A percentile compares a stretch with the other conserved stretches of the same genome.
Evolutionary conservation across 2,888 invertebrate species (phyloP).

Genomic region (Lycaena phlaeas): DNA sequence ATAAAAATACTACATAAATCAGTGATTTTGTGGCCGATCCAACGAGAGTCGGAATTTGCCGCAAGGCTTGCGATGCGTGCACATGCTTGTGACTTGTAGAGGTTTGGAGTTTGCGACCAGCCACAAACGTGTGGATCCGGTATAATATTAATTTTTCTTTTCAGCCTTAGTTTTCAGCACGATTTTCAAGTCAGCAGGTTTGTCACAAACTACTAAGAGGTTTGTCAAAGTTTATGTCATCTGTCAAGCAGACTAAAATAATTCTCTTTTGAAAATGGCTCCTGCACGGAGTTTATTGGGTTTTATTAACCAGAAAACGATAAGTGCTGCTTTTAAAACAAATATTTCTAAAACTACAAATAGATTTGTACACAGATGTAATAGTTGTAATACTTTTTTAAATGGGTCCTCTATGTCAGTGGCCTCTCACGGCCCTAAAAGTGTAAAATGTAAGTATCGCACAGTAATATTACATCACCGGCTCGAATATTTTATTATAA

Average conservation of each 20-base stretch:
- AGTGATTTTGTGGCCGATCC: too few species aligned
- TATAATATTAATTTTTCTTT: too few species aligned
- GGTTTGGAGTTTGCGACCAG: too few species aligned
- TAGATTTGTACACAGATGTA: conserved; percentile 67
- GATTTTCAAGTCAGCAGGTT: too few species aligned
- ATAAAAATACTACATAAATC: too few species aligned
- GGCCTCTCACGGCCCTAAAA: conserved; percentile 44
- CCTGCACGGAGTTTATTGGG: conserved; percentile 74
- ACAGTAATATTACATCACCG: conserved; percentile 68
- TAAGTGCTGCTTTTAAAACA: conserved; percentile 63
- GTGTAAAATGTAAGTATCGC: conserved; percentile 60
- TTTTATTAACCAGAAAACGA: conserved; percentile 71
- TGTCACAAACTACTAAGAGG: too few species aligned
- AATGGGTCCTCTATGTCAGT: conserved; percentile 41
- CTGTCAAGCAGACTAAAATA: conserved; percentile 13
- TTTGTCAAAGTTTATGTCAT: conserved; percentile 9
- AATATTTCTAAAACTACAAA: conserved; percentile 61
- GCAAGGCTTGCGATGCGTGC: too few species aligned
- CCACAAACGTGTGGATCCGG: too few species aligned
- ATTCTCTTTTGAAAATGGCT: conserved; percentile 60
- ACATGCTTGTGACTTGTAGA: too few species aligned
- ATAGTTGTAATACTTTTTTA: conserved; percentile 50
- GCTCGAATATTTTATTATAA: conserved; percentile 25
- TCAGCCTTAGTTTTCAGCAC: too few species aligned
- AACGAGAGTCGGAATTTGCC: too few species aligned